Evolutionary conservation across 2,888 invertebrate species (phyloP).

Genomic region (Cantharis flavilabris): DNA sequence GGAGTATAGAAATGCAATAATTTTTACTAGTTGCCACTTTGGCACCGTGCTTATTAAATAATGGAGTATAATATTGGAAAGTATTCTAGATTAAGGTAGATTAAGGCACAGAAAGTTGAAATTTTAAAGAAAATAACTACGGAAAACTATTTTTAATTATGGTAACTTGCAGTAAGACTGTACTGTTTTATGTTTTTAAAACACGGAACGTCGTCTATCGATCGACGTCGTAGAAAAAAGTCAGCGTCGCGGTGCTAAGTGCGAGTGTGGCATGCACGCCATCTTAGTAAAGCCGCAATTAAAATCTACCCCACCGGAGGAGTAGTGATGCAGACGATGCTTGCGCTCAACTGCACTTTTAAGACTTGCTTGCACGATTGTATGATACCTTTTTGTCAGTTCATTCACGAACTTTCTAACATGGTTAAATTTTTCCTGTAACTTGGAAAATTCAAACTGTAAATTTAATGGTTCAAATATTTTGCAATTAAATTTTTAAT

Average conservation of each 20-base stretch:
- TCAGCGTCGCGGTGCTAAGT: constrained; percentile 57
- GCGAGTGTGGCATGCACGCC: constrained; percentile 58
- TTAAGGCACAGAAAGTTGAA: not conserved
- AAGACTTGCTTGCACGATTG: constrained; percentile 24
- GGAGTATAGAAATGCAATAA: not conserved
- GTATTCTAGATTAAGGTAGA: not conserved
- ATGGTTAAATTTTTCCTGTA: constrained; percentile 14
- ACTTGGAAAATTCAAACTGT: not conserved
- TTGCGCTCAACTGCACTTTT: constrained; percentile 23
- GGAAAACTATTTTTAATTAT: constrained; percentile 29
- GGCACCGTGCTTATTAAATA: not conserved
- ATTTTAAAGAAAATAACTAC: not conserved
- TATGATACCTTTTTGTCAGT: constrained; percentile 24
- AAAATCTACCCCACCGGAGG: constrained; percentile 44
- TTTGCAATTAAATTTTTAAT: not conserved
- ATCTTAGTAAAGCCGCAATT: constrained; percentile 58
- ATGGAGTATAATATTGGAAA: not conserved
- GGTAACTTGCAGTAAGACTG: constrained; percentile 38
- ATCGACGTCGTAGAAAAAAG: constrained; percentile 51
- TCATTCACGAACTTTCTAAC: constrained; percentile 23
- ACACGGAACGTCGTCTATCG: constrained; percentile 54
- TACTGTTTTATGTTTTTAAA: constrained; percentile 54
- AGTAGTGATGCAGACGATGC: constrained; percentile 21
- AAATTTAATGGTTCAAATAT: not conserved
- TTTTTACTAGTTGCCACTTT: not conserved